Base-by-base conservation (phyloP, 2,888 invertebrate genomes). In the Drosophila mimetica region DNA sequence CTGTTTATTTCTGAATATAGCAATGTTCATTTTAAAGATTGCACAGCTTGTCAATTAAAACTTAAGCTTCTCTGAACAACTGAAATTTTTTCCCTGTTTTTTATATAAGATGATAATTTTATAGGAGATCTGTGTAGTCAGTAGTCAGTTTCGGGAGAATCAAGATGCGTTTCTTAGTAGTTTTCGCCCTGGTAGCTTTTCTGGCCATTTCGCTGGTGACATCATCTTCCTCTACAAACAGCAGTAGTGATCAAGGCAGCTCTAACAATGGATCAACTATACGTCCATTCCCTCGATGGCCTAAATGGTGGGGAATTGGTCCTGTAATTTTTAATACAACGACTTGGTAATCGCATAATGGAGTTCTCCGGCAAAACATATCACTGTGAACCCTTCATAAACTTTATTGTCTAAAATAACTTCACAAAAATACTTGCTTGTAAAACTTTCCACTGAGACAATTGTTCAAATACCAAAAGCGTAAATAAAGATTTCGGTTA, bases 401-500 rank as follows among this genome's bases (percentile, higher is more conserved):
- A 6, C 6, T 2, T 9, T 14, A 6, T 16, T 14, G 14, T 28
- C 16, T 16, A 16, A 46, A 11, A 46, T 13, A 30, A 30, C 16
- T 2, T 13, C 16, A 11, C 13, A 39, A 34, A 18, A n/a, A 25
- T 4, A 52, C 36, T 11, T 28, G 51, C 44, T 39, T 71, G 70
- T 71, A 71, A 69, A 30, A 37, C 57, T 71, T 63, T 51, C 63
- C 48, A 47, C 22, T 34, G n/a, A 55, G 48, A 66, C 67, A 66
- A 66, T 66, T 66, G 55, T 67, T 50, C 25, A 67, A 67, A 67
- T 37, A 46, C 9, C 13, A 18, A 42, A 25, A 28, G 42, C 22
- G 50, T 30, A 63, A 63, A 60, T 64, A 64, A 50, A 64, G 9
- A 50, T 63, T 34, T 28, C 36, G 39, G 50, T 42, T 44, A 46